Conservation (phyloP, 2,888 invertebrate species). For the Diachrysia chrysitis region DNA sequence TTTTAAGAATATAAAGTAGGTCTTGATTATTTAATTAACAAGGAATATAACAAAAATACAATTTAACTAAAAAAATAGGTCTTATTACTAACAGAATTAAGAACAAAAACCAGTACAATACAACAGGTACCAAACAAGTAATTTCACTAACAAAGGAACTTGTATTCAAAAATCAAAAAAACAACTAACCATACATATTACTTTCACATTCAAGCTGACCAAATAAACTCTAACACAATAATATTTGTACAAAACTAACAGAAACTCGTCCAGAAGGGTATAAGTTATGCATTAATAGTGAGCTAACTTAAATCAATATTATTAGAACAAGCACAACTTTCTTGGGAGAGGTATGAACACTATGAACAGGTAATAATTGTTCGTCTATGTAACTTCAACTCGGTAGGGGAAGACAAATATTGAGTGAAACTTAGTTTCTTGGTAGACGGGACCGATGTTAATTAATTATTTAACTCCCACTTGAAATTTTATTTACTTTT, state of each 20-base stretch:
- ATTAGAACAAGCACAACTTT: slow-evolving; percentile 77
- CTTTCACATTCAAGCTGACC: slow-evolving; percentile 66
- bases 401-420: slow-evolving; percentile 81
- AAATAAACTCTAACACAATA: slow-evolving; percentile 65
- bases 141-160: slow-evolving; percentile 13
- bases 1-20: too few relatives aligned
- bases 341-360: slow-evolving; percentile 64
- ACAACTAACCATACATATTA: slow-evolving; percentile 62
- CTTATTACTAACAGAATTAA: background rate
- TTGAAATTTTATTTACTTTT: slow-evolving; percentile 69
- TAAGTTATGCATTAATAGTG: slow-evolving; percentile 71
- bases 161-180: slow-evolving; percentile 42
- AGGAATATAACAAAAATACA: background rate
- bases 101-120: background rate
- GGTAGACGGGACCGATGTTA: slow-evolving; percentile 74
- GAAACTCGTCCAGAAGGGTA: slow-evolving; percentile 61
- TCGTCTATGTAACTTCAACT: slow-evolving; percentile 75
- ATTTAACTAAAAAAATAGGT: too few relatives aligned
- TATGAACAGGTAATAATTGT: slow-evolving; percentile 69
- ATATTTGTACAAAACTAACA: slow-evolving; percentile 67
- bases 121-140: background rate
- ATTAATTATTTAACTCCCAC: slow-evolving; percentile 78
- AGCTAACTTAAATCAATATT: slow-evolving; percentile 77
- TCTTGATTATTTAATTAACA: background rate
- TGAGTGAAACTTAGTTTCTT: slow-evolving; percentile 78